Percentiles rank a stretch among this genome's conserved stretches.
These are phyloP conservation scores for Amblyjoppa proteus DNA, from an alignment of 2,888 invertebrate genomes.

Conservation along the genomic window DNA sequence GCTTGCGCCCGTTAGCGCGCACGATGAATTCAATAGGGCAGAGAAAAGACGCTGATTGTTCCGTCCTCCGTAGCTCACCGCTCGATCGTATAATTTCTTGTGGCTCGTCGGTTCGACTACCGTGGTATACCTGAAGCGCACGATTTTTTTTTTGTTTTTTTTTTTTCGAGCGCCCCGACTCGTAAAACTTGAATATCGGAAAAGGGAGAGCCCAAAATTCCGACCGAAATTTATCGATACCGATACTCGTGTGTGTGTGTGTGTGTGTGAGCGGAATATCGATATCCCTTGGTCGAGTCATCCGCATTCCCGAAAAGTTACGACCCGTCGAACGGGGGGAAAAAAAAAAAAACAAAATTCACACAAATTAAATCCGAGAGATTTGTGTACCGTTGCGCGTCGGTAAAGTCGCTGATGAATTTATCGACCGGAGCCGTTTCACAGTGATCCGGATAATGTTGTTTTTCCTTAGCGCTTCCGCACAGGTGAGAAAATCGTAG, in stretches of 20 bases:
- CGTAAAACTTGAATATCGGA: constrained; percentile 51
- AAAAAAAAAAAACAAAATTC: not conserved
- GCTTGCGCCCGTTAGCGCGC: not conserved
- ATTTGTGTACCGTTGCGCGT: not conserved
- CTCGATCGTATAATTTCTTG: constrained; percentile 65
- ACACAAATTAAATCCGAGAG: constrained; percentile 1
- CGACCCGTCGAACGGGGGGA: not conserved
- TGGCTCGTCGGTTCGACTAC: constrained; percentile 63
- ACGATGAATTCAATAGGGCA: not conserved
- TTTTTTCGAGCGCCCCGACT: constrained; percentile 4
- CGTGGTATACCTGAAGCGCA: constrained; percentile 59
- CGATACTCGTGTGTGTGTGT: constrained; percentile 29
- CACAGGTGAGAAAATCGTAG: not conserved
- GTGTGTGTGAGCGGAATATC: not conserved
- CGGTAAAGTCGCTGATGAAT: not conserved
- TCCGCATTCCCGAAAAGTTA: not conserved
- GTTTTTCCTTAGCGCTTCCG: constrained; percentile 48
- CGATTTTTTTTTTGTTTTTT: not conserved
- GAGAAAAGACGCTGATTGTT: constrained; percentile 29
- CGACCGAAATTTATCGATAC: constrained; percentile 44
- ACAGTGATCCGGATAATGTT: constrained; percentile 54
- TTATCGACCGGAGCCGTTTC: not conserved
- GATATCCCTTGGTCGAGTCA: no score
- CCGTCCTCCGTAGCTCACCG: constrained; percentile 43
- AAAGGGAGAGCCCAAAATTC: constrained; percentile 21